Evolutionary conservation across 2,113 vertebrate genomes (phyloP).

Genomic region (Cariama cristata): DNA sequence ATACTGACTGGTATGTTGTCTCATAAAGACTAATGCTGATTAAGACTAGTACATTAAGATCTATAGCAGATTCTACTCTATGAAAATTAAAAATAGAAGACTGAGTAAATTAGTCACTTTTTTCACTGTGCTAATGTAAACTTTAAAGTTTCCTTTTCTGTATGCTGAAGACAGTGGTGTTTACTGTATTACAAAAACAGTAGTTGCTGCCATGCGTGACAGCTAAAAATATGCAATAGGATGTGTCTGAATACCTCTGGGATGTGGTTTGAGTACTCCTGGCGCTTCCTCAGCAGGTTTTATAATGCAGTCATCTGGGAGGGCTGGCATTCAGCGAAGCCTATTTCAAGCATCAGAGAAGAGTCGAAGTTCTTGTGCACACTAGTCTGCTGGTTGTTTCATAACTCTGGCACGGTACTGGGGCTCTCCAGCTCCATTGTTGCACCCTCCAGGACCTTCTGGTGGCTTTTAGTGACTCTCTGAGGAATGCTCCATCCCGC

Average conservation of each 20-base stretch:
- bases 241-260: constrained; percentile 61
- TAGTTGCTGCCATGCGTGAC: constrained; percentile 34
- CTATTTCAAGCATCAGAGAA: constrained; percentile 6
- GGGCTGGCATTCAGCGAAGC: background rate
- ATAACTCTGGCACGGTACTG: background rate
- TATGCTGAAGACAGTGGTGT: constrained; percentile 9
- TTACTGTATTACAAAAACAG: constrained; percentile 57
- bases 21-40: background rate
- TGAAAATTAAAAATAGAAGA: background rate
- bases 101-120: background rate
- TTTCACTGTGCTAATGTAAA: background rate
- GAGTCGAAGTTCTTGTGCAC: background rate
- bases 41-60: background rate
- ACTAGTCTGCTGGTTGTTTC: background rate
- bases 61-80: background rate
- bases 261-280: constrained; percentile 39
- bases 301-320: constrained; percentile 50
- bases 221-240: constrained; percentile 71
- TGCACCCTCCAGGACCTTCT: constrained; percentile 17
- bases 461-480: constrained; percentile 44
- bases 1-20: too few species aligned
- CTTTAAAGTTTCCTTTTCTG: background rate
- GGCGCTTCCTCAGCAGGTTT: constrained; percentile 48
- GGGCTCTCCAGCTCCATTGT: background rate
- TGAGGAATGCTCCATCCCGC: background rate